Evolutionary conservation across 2,888 invertebrate genomes (phyloP), one percentile per base, ranked within the genome.

Genomic region (Rotaria macrura): DNA sequence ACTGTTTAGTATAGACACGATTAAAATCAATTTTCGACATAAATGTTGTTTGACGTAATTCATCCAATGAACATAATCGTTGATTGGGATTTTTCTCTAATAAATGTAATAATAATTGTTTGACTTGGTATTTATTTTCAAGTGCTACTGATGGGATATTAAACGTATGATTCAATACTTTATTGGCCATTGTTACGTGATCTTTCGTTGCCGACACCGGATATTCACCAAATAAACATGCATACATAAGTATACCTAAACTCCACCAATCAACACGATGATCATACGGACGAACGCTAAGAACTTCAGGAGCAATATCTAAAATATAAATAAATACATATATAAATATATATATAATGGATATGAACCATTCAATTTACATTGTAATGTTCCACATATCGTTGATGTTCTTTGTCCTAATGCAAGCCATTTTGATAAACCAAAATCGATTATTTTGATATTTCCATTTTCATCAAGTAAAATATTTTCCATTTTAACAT

Each of bases 181-280:
- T 87, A 86, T 89, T 88, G 9, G 90, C 89, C 91, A 91, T 91
- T 86, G 89, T 89, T 55, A 89, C 88, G 88, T 90, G 91, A 85
- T 90, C 89, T 83, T 88, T 88, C 17, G 89, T 89, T 40, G 89
- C 90, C 85, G 89, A 89, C 25, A 90, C 89, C 43, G 91, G 91
- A 87, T 90, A 91, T 89, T 94, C 91, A 87, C 93, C 92, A 17
- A 94, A 94, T 23, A 96, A 92, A 93, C 96, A 94, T 88, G 94
- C 93, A 90, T 94, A 95, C 88, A 94, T 92, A 84, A 96, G 92
- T 47, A 96, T 94, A 7, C 96, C 97, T 34, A 96, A 92, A 17
- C 96, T 94, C 96, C 96, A 97, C 96, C 96, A 97, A 91, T 97
- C 97, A 7, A 94, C 95, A 0, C 95, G 93, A 89, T 96, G 96